These are phyloP conservation scores for Drosophila pseudotakahashii DNA, from an alignment of 2,888 invertebrate species.

Conservation along the genomic window DNA sequence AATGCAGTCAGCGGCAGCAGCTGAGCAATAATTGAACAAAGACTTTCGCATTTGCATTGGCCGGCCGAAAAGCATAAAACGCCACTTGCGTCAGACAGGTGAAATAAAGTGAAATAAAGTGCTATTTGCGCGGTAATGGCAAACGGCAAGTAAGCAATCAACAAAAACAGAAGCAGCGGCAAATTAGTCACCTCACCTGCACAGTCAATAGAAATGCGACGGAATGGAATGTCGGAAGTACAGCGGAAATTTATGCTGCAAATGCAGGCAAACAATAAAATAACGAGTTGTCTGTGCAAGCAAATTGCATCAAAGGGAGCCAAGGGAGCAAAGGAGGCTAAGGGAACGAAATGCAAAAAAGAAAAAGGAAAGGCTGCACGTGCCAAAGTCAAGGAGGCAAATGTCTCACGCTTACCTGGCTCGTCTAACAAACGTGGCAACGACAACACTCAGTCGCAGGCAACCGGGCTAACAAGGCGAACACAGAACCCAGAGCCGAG, in stretches of 20 bases:
- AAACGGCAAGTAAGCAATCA: constrained; percentile 50
- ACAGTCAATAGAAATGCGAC: constrained; percentile 6
- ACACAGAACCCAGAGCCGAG: constrained; percentile 1
- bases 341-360: not conserved
- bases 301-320: constrained; percentile 66
- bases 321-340: constrained; percentile 28
- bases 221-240: constrained; percentile 1
- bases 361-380: constrained; percentile 45
- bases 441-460: constrained; percentile 37
- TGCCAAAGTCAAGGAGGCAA: constrained; percentile 68
- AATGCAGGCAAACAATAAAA: constrained; percentile 74
- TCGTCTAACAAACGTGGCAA: constrained; percentile 72
- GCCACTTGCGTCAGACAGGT: constrained; percentile 32
- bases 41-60: constrained; percentile 33
- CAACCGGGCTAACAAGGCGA: constrained; percentile 66
- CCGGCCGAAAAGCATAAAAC: constrained; percentile 5
- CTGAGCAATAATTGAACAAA: constrained; percentile 46
- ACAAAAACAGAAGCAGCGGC: constrained; percentile 16
- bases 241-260: constrained; percentile 64
- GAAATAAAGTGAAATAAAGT: constrained; percentile 30
- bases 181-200: constrained; percentile 35
- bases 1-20: constrained; percentile 27
- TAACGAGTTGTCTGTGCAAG: constrained; percentile 73
- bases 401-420: constrained; percentile 70
- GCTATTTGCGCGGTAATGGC: constrained; percentile 33